Evolutionary conservation across 2,113 vertebrate species (phyloP).

Genomic region (Dasyprocta punctata): DNA sequence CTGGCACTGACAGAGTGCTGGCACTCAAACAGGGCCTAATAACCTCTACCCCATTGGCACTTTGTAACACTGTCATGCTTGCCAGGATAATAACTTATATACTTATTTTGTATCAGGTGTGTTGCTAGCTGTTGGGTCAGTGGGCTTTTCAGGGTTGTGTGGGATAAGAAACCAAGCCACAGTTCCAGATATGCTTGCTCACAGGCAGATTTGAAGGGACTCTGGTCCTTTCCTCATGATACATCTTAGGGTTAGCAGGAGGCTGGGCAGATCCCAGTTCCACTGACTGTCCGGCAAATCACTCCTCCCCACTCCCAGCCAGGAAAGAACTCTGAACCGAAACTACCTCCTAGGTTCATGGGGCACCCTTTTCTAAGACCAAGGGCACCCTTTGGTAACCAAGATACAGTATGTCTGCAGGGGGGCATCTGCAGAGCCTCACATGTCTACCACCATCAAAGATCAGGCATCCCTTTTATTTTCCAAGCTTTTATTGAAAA

Average conservation of each 20-base stretch:
- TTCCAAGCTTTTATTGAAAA: constrained; percentile 81
- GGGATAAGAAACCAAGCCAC: background rate
- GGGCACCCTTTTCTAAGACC: background rate
- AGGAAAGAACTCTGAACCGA: background rate
- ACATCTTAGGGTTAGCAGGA: background rate
- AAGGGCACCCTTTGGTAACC: background rate
- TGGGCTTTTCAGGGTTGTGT: background rate
- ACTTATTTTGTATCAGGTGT: background rate
- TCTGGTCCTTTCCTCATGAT: background rate
- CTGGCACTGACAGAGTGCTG: background rate
- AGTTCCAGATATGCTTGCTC: background rate
- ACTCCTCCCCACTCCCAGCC: background rate
- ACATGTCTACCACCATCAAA: background rate
- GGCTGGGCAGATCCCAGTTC: background rate
- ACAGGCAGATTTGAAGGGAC: background rate
- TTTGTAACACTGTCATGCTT: background rate
- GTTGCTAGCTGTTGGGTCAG: background rate
- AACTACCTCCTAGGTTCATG: background rate
- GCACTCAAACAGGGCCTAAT: background rate
- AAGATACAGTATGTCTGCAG: background rate
- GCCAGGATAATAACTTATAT: background rate
- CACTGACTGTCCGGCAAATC: background rate
- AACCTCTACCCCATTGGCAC: background rate
- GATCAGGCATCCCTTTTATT: constrained; percentile 11
- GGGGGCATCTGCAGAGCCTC: too few relatives aligned